Percentiles rank a stretch among this genome's conserved stretches.
phyloP scores from a whole-genome alignment of 2,888 invertebrate species.

The Vandiemenella viatica region DNA sequence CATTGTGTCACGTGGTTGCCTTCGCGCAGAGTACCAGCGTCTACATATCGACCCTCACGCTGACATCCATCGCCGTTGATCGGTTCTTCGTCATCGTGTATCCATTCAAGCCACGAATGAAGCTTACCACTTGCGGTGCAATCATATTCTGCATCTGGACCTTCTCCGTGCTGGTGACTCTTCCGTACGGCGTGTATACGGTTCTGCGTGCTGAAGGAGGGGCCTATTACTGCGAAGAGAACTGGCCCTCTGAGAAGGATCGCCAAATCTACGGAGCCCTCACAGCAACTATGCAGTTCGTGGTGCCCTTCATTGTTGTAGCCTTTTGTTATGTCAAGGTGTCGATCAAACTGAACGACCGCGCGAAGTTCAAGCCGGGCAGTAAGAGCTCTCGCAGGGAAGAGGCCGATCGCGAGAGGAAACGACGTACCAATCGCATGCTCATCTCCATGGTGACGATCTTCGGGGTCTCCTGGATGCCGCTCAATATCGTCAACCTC shows the following conservation, averaged over 20 bases:
- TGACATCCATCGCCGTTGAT: conserved; percentile 95
- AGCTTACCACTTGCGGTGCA: conserved; percentile 64
- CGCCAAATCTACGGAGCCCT: conserved; percentile 66
- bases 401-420: conserved; percentile 77
- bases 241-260: conserved; percentile 75
- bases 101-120: conserved; percentile 86
- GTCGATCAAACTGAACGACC: conserved; percentile 68
- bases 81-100: conserved; percentile 94
- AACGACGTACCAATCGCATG: conserved; percentile 89
- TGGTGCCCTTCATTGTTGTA: conserved; percentile 85
- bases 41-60: conserved; percentile 90
- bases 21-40: conserved; percentile 91
- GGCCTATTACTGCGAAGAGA: conserved; percentile 62
- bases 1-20: conserved; percentile 83
- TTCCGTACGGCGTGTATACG: conserved; percentile 82
- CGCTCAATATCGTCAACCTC: conserved; percentile 79
- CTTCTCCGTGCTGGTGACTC: conserved; percentile 69
- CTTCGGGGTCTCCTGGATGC: conserved; percentile 91
- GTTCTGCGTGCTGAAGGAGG: conserved; percentile 23
- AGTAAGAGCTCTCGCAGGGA: conserved; percentile 72
- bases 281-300: conserved; percentile 82
- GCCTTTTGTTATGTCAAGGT: conserved; percentile 89
- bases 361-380: conserved; percentile 72
- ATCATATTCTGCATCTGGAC: conserved; percentile 86
- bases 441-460: conserved; percentile 93